Conservation (phyloP, 2,797 vertebrate genomes). For the Bucorvus abyssinicus region DNA sequence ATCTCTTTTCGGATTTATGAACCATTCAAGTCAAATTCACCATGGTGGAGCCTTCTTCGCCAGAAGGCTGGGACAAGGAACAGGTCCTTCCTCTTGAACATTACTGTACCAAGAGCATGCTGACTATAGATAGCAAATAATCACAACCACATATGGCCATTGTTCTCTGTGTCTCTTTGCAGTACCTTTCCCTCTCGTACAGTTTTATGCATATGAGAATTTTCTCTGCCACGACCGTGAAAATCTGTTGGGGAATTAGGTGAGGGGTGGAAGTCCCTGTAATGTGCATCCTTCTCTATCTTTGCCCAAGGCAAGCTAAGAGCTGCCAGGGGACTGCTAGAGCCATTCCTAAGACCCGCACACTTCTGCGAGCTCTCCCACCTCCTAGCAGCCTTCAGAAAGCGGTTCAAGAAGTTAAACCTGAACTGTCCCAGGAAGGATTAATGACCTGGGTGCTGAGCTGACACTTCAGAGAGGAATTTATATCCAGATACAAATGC, state of each 20-base stretch:
- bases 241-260: background rate
- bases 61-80: background rate
- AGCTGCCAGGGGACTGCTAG: background rate
- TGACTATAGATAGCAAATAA: background rate
- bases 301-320: background rate
- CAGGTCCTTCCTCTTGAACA: background rate
- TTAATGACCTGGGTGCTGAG: background rate
- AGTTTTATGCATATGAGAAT: background rate
- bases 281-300: background rate
- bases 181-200: background rate
- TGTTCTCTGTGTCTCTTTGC: background rate
- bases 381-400: background rate
- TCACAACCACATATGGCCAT: background rate
- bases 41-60: rapidly evolving
- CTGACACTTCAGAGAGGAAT: background rate
- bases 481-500: background rate
- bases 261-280: background rate
- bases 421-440: background rate
- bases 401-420: background rate
- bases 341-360: background rate
- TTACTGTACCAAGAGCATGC: background rate
- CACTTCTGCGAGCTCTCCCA: background rate
- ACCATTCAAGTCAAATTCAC: background rate
- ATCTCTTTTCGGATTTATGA: background rate
- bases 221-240: background rate